Evolutionary conservation across 2,113 vertebrate species (phyloP), one percentile per base, ranked within the genome.

Genomic region (Gracilinanus agilis): DNA sequence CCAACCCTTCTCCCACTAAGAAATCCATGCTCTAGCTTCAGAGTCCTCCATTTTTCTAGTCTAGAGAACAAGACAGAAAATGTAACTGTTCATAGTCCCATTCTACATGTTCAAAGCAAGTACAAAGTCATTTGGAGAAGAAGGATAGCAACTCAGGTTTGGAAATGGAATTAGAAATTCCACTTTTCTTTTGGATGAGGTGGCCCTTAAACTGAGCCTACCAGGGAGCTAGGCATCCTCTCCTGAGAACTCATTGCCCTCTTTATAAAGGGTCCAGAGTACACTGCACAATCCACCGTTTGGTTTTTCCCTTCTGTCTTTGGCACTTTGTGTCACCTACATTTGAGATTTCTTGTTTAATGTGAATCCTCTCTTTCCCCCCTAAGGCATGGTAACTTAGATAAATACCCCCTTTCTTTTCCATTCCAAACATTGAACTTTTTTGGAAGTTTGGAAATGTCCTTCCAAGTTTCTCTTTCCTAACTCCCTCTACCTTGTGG

Each of bases 351-450:
- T 27, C 53, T 0, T 34, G 8, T 24, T 8, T 88, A 29, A 9
- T 44, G 40, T 27, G 13, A 1, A 21, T 8, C 1, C 3, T 5
- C 53, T 56, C 0, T 91, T 0, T 53, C 40, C 44, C 9, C n/a
- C 13, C n/a, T 90, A 40, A 75, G 44, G 23, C 89, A 23, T 89
- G 54, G 61, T 54, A n/a, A 10, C 19, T 40, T 10, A 44, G 58
- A 91, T 29, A 40, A 94, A 88, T 93, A 56, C n/a, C 9, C 92
- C 34, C 94, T 29, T 1, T 44, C 54, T 89, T 53, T 49, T 92
- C n/a, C 89, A 12, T 5, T 44, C 55, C 89, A 54, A 6, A 54
- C 54, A 54, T 10, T 54, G 54, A 40, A 24, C n/a, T n/a, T n/a
- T 23, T 58, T 94, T 93, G 92, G 90, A 90, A 53, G 24, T 53